Base-by-base conservation (phyloP, 2,888 invertebrate species). In the Pteria penguin region DNA sequence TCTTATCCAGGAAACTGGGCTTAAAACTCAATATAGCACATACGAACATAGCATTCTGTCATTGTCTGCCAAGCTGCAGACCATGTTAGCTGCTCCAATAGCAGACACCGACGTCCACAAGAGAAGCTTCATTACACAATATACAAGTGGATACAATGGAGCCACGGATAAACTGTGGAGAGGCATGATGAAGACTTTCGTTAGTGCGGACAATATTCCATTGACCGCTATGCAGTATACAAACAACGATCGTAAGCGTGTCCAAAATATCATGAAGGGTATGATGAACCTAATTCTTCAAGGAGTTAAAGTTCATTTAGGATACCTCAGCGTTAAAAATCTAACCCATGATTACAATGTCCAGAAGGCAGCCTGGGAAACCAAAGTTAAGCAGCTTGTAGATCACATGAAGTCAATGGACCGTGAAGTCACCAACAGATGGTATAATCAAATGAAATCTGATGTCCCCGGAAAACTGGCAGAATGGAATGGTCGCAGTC, bases 131-230 rank as follows among this genome's bases (percentile, higher is more conserved):
- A 32, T 63, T n/a, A n/a, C 8, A 4, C n/a, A 32, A 11, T 63
- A 22, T 26, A 14, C 18, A 4, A 18, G 4, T 8, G 22, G 22
- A 22, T 63, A 32, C 36, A 18, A 11, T 32, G 24, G 24, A 4
- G 33, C 32, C 18, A 36, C 63, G 4, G 24, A 63, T n/a, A 63
- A 63, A 18, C 2, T 63, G 4, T 63, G 33, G 31, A 4, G 24
- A 5, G 63, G 63, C 11, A 36, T 63, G 11, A 63, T 32, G 32
- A 63, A 4, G 11, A 22, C n/a, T 4, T 22, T 33, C 5, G 14
- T 33, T 18, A n/a, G 32, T 33, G 26, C 63, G 22, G 63, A 63
- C 24, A 63, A 63, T 33, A 63, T 63, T 22, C 63, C 63, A 32
- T n/a, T 2, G 22, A 33, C n/a, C 4, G 63, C 63, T 3, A 63